Percentiles rank a stretch among this genome's conserved stretches.
These are phyloP conservation scores for Miichthys miiuy DNA, from an alignment of 2,797 vertebrate genomes.

Conservation along the genomic window DNA sequence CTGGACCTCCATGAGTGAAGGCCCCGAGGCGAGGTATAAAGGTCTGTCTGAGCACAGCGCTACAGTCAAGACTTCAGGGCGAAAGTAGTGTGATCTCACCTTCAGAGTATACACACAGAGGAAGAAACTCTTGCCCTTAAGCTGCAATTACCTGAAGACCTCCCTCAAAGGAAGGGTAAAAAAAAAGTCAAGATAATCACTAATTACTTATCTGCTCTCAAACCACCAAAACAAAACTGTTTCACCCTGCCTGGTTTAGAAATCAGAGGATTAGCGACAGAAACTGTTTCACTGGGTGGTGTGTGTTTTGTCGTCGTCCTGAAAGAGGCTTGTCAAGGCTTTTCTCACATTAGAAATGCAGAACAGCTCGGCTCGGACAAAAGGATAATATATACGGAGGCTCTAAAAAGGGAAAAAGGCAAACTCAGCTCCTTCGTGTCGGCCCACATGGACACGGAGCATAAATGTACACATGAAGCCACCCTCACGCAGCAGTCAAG, in stretches of 20 bases:
- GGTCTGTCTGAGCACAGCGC: conserved; percentile 2
- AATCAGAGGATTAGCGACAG: conserved; percentile 66
- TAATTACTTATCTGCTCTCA: conserved; percentile 54
- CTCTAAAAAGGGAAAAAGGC: conserved; percentile 59
- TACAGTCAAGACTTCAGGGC: conserved; percentile 5
- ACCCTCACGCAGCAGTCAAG: conserved; percentile 59
- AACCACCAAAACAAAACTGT: conserved; percentile 54
- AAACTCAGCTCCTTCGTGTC: conserved; percentile 63
- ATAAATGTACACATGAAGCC: conserved; percentile 64
- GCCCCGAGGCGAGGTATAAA: conserved; percentile 30
- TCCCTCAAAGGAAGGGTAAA: conserved; percentile 34
- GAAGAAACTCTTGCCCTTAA: conserved; percentile 33
- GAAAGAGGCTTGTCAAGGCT: conserved; percentile 65
- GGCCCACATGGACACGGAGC: conserved; percentile 50
- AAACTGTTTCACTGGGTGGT: conserved; percentile 65
- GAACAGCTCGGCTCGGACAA: conserved; percentile 68
- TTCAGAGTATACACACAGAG: conserved; percentile 39
- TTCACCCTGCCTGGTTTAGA: conserved; percentile 41
- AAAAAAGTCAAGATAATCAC: conserved; percentile 47
- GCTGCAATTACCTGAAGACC: conserved; percentile 43
- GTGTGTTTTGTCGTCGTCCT: conserved; percentile 54
- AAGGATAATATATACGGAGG: conserved; percentile 78
- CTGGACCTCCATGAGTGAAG: conserved; percentile 52
- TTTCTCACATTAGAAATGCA: conserved; percentile 78
- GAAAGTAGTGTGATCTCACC: conserved; percentile 33